Base-by-base conservation (phyloP, 2,888 invertebrate genomes). In the Dryomyza anilis region DNA sequence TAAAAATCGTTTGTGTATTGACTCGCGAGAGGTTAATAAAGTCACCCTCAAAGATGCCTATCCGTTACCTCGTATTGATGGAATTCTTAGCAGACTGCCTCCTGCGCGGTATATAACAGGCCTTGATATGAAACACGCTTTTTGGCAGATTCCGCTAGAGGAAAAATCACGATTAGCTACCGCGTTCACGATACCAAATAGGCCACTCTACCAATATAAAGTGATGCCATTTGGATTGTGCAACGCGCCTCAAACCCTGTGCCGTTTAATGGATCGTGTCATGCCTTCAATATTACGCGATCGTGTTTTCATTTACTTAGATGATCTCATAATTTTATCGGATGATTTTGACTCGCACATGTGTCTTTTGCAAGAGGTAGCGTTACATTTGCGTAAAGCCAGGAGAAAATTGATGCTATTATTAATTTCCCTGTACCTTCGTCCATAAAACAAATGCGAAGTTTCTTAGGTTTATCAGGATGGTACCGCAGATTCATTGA, bases 1-100 rank as follows among this genome's bases (percentile, higher is more conserved):
- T 0, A 62, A 62, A 55, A n/a, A 10, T 19, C 56, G 74, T 0
- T 72, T 75, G 8, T 75, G 75, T 43, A 63, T 78, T 43, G 77
- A 2, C 43, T 12, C 23, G 14, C 1, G 29, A 33, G 69, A 72
- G 33, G 66, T 77, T 0, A 79, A 78, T 52, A 36, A 52, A 7
- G 10, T 8, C 12, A 33, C 33, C 33, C 33, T 33, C 12, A 33
- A 33, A 33, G 65, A 8, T 52, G 52, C 23, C 46, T 74, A 7
- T 69, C 72, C 43, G 65, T 76, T 0, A 77, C 76, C 45, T 25
- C 36, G 2, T 72, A 74, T 65, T 1, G 45, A 46, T 45, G 56
- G 48, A 45, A 61, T 65, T 45, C 39, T 65, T 5, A 46, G 45
- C 36, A 25, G 61, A 12, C 50, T 65, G 39, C 48, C 55, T 16